Conservation (phyloP, 2,113 vertebrate species). For the Naja naja region DNA sequence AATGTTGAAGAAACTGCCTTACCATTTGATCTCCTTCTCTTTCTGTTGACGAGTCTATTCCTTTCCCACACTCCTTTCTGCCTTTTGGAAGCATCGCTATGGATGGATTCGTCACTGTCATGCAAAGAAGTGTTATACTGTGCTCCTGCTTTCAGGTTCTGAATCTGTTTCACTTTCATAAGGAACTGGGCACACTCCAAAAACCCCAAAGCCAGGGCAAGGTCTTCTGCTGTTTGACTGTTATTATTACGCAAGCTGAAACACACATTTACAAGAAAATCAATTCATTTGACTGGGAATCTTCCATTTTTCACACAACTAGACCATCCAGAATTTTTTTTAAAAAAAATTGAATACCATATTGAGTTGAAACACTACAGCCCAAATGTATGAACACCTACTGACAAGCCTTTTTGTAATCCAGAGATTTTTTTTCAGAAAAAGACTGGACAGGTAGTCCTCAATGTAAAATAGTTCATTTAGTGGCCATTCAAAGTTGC, state of each 20-base stretch:
- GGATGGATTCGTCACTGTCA: neutral
- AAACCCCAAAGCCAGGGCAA: constrained; percentile 72
- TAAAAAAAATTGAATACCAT: neutral
- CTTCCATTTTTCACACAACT: neutral
- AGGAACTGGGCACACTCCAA: constrained; percentile 75
- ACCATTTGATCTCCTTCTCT: constrained; percentile 65
- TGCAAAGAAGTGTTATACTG: rapidly evolving
- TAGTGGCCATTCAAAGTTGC: no score
- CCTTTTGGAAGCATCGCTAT: constrained; percentile 16
- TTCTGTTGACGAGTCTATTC: constrained; percentile 51
- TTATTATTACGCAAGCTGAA: constrained; percentile 75
- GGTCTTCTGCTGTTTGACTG: constrained; percentile 77
- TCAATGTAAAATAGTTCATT: no score
- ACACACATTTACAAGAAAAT: constrained; percentile 15
- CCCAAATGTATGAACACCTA: neutral
- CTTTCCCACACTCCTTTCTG: constrained; percentile 54
- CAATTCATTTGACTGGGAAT: neutral
- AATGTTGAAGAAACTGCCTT: neutral
- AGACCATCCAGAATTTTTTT: neutral
- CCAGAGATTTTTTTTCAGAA: neutral
- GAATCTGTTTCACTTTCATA: constrained; percentile 60
- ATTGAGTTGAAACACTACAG: neutral
- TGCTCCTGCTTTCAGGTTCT: constrained; percentile 47
- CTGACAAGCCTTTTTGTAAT: neutral
- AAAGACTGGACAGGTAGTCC: neutral